Evolutionary conservation across 2,888 invertebrate species (phyloP).

Genomic region (Hetaerina titia): DNA sequence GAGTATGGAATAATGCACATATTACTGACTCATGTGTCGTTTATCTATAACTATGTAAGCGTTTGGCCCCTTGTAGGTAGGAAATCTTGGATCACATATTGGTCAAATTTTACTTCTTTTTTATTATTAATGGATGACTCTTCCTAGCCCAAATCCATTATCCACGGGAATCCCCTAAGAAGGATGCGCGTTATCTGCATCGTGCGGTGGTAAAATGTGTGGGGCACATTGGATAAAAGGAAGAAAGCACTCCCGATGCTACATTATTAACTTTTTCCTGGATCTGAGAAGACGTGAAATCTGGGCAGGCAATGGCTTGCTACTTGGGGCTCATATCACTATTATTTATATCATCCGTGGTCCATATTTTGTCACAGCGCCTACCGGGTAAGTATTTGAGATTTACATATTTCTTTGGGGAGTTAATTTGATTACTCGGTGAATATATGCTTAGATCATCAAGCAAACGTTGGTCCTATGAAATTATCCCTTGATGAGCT

Average conservation of each 20-base stretch:
- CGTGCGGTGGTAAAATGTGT: background rate
- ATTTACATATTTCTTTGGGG: background rate
- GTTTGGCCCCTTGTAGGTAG: no score
- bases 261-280: background rate
- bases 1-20: no score
- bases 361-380: background rate
- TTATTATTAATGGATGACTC: background rate
- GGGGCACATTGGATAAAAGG: background rate
- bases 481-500: no score
- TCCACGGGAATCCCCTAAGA: background rate
- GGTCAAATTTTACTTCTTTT: no score
- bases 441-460: background rate
- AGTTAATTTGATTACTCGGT: background rate
- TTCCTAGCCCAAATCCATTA: background rate
- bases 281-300: background rate
- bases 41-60: no score
- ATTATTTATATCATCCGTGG: background rate
- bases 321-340: background rate
- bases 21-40: no score
- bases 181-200: background rate
- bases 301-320: background rate
- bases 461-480: no score
- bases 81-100: no score
- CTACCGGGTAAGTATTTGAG: background rate
- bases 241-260: background rate